These are phyloP conservation scores for Melopsittacus undulatus DNA, from an alignment of 2,797 vertebrate genomes.

Conservation along the genomic window DNA sequence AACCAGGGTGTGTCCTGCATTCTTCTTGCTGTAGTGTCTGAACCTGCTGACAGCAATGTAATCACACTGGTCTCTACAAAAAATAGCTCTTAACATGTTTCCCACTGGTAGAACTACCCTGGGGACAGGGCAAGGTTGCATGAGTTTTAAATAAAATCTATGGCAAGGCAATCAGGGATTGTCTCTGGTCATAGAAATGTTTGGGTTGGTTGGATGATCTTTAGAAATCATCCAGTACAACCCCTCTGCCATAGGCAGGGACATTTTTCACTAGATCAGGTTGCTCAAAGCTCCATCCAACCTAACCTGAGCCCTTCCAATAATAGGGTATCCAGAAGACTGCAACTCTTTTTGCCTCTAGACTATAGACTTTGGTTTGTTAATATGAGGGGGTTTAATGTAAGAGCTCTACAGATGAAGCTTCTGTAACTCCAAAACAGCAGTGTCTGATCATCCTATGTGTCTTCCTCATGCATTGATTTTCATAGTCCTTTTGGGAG, in stretches of 20 bases:
- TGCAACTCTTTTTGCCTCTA: background rate
- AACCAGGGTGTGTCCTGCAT: background rate
- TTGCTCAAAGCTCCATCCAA: background rate
- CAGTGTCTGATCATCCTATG: background rate
- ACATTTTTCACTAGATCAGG: background rate
- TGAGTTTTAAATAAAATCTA: background rate
- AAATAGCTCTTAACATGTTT: background rate
- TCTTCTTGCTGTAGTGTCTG: background rate
- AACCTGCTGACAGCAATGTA: background rate
- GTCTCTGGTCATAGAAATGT: background rate
- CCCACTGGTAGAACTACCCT: background rate
- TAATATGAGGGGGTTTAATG: background rate
- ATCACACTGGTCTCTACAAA: background rate
- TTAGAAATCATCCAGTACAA: background rate
- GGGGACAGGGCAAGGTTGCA: background rate
- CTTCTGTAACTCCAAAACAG: background rate
- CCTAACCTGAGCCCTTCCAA: background rate
- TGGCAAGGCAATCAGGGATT: background rate
- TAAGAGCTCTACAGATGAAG: background rate
- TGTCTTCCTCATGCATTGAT: background rate
- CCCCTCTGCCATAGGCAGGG: background rate
- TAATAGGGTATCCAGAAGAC: background rate
- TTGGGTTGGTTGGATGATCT: background rate
- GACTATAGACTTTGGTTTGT: background rate
- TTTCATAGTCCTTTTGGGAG: background rate